Evolutionary conservation across 2,888 invertebrate species (phyloP), one percentile per base, ranked within the genome.

Genomic region (Schrankia costaestrigalis): DNA sequence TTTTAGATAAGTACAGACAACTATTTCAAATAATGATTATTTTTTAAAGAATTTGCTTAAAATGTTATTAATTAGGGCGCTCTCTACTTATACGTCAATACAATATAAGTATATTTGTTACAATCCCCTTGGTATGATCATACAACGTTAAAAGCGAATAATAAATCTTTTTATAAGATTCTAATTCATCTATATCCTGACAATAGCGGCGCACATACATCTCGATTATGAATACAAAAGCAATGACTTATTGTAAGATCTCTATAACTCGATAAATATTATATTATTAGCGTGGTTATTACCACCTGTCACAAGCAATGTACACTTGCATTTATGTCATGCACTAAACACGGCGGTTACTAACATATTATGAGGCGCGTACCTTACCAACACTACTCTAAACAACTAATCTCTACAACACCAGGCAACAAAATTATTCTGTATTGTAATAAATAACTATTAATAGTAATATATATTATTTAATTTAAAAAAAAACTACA

Each of bases 361-460:
- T 79, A 78, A 71, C 56, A 61, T 78, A 80, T 64, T 67, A 76
- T 13, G 11, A 24, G 11, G 21, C n/a, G 64, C 68, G 70, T 75
- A 73, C 60, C 63, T n/a, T 65, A 60, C 46, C 43, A 51, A 44
- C 47, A 44, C 57, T 56, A 56, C 48, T 35, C 57, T 56, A 56
- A 42, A 6, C n/a, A 34, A 42, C 43, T 78, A 80, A 64, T 55
- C 56, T 63, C 76, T 81, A 83, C 58, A 70, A 74, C 72, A 80
- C 69, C 71, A 69, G 79, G 74, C 78, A 79, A 82, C 68, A 69
- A 67, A 78, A 78, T 66, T 71, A 68, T 64, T 73, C 68, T 61
- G 70, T 69, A 76, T 65, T 69, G 62, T 63, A 79, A 84, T 84
- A 84, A 85, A 85, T 82, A 80, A 78, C 72, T 79, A 71, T 66